Evolutionary conservation across 1,140 invertebrate genomes (phyloP).

Genomic region (Bombus haemorrhoidalis): DNA sequence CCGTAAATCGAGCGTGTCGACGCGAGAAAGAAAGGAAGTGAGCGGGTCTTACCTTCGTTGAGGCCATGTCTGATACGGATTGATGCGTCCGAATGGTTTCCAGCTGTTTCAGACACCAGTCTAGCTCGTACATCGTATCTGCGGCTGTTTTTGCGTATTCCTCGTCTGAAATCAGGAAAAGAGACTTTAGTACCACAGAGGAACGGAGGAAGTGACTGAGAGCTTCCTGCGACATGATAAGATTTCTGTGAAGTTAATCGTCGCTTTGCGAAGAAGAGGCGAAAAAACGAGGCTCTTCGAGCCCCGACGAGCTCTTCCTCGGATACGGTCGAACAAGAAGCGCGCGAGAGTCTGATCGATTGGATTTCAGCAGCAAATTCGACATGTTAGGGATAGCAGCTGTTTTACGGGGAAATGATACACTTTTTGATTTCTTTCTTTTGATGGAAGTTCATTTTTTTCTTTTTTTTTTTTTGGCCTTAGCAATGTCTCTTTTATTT

Average conservation of each 20-base stretch:
- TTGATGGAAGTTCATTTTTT: neutral
- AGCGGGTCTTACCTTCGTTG: constrained; percentile 91
- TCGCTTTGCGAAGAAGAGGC: neutral
- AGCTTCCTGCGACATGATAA: neutral
- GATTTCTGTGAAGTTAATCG: neutral
- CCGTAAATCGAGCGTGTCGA: neutral
- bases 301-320: neutral
- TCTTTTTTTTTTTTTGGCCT: too few species aligned
- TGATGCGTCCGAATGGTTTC: constrained; percentile 99
- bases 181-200: neutral
- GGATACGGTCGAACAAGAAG: neutral
- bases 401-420: neutral
- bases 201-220: neutral
- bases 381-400: neutral
- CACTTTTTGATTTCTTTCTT: neutral
- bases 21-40: neutral
- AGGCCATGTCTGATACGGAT: constrained; percentile 99
- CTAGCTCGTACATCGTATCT: constrained; percentile 98
- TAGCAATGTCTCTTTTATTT: too few species aligned
- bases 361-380: neutral
- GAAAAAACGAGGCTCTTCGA: neutral
- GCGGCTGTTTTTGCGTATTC: constrained; percentile 95
- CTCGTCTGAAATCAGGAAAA: constrained; percentile 88
- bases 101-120: constrained; percentile 99
- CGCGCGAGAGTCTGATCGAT: neutral